A percentile compares a stretch with the other conserved stretches of the same genome.
phyloP scores from a whole-genome alignment of 2,797 vertebrate genomes.

The Trichosurus vulpecula region DNA sequence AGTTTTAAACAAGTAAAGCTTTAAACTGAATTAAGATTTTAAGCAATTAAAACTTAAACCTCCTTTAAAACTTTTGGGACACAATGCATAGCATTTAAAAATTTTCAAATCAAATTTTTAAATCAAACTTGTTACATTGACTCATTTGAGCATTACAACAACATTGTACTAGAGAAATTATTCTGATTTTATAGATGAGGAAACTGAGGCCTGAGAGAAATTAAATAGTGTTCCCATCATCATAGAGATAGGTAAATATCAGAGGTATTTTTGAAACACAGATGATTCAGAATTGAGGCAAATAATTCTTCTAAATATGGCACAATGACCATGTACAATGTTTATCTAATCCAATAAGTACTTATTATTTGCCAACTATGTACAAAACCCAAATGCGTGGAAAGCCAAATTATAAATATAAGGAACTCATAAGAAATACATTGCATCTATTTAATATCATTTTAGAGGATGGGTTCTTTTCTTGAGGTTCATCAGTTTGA shows the following conservation, averaged over 20 bases:
- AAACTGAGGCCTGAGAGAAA: background rate
- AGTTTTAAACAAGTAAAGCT: background rate
- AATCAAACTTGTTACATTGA: background rate
- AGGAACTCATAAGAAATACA: background rate
- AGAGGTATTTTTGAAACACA: background rate
- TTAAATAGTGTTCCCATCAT: background rate
- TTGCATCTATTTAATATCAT: background rate
- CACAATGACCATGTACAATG: background rate
- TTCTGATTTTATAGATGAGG: background rate
- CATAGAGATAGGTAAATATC: background rate
- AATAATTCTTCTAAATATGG: background rate
- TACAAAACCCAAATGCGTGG: too few species aligned
- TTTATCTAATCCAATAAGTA: background rate
- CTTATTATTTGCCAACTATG: background rate
- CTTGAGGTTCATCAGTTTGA: background rate
- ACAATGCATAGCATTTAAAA: background rate
- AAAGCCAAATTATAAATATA: too few species aligned
- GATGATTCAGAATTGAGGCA: background rate
- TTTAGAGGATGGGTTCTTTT: background rate
- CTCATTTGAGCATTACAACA: background rate
- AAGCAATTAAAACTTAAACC: background rate
- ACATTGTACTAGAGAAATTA: background rate
- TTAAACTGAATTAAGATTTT: background rate
- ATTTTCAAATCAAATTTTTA: background rate
- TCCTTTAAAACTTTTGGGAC: background rate